Conservation (phyloP, 2,113 vertebrate species). For the Grantiella picta region DNA sequence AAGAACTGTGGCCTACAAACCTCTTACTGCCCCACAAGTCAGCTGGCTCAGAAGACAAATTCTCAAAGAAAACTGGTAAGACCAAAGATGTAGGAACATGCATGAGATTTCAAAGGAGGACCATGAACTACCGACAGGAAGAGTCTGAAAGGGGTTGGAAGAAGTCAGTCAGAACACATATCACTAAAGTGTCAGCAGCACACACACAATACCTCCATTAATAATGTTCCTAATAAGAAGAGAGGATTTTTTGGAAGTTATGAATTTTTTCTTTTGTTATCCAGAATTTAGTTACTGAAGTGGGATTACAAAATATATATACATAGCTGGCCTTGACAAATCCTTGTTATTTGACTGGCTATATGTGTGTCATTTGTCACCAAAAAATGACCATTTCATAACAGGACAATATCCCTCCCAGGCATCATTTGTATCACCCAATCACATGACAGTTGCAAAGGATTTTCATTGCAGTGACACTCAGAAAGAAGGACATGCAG, state of each 20-base stretch:
- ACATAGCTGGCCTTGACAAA: background rate
- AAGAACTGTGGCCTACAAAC: background rate
- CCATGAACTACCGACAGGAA: background rate
- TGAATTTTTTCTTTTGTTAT: background rate
- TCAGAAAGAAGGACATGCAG: background rate
- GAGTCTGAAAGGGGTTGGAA: background rate
- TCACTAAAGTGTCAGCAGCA: background rate
- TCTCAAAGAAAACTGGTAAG: background rate
- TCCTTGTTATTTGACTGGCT: background rate
- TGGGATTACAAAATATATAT: background rate
- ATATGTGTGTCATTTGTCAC: background rate
- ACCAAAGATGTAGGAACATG: background rate
- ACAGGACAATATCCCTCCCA: background rate
- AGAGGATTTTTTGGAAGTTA: background rate
- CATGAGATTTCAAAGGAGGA: background rate
- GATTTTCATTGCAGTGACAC: background rate
- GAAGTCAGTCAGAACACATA: background rate
- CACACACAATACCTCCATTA: background rate
- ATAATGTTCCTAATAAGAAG: background rate
- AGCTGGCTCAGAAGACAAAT: background rate
- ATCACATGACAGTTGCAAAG: background rate
- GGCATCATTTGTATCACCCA: background rate
- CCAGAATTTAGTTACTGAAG: background rate
- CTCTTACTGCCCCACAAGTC: background rate
- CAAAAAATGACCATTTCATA: constrained; percentile 8